A percentile compares a stretch with the other conserved stretches of the same genome.
These are phyloP conservation scores for Buceros bicornis DNA, from an alignment of 2,797 vertebrate species.

Conservation along the genomic window DNA sequence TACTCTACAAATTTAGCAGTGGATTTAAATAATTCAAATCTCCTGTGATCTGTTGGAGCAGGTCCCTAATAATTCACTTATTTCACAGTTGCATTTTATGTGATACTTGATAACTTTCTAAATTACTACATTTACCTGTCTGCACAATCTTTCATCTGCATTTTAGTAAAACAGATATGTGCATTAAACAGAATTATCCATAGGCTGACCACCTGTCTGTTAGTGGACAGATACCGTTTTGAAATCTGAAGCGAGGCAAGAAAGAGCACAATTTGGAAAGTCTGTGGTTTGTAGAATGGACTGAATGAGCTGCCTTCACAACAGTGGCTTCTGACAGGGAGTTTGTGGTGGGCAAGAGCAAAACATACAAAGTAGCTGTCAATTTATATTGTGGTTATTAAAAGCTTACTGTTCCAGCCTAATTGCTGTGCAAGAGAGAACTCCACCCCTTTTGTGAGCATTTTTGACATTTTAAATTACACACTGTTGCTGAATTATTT, in stretches of 20 bases:
- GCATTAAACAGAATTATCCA: conserved; percentile 4
- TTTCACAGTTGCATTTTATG: neutral
- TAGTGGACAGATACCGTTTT: neutral
- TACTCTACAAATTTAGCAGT: neutral
- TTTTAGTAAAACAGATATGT: neutral
- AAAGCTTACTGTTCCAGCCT: conserved; percentile 52
- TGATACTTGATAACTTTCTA: neutral
- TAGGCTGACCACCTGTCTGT: neutral
- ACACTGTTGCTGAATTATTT: conserved; percentile 12
- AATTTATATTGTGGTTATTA: conserved; percentile 52
- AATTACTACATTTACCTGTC: neutral
- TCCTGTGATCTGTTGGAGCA: neutral
- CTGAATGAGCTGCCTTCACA: neutral
- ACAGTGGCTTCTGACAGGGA: neutral
- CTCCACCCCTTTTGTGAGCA: conserved; percentile 54
- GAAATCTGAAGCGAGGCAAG: conserved; percentile 16
- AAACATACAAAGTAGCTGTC: conserved; percentile 52
- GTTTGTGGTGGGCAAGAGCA: conserved; percentile 6
- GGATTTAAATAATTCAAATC: neutral
- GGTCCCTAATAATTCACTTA: neutral
- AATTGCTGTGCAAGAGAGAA: conserved; percentile 53
- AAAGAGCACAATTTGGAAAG: neutral
- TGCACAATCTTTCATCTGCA: neutral
- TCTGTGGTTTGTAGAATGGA: rapidly evolving
- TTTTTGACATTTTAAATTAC: conserved; percentile 73